phyloP scores from a whole-genome alignment of 2,888 invertebrate genomes.

The Hecatera dysodea region DNA sequence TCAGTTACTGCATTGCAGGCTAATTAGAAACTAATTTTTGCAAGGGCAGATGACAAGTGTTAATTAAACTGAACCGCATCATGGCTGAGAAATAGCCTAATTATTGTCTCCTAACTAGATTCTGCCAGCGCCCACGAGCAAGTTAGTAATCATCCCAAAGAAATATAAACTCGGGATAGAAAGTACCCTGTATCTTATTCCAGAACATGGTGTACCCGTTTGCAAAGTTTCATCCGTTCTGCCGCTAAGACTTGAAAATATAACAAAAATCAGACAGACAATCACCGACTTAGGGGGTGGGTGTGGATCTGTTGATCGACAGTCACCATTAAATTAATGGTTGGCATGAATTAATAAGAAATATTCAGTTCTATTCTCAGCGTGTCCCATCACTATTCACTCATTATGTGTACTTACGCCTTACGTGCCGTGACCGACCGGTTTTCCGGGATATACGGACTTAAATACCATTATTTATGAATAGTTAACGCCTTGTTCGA shows the following conservation, averaged over 20 bases:
- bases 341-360: background rate
- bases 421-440: constrained; percentile 47
- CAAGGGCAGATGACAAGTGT: constrained; percentile 1
- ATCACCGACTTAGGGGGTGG: background rate
- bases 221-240: too few species aligned
- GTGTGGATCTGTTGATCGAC: background rate
- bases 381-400: constrained; percentile 50
- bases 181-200: too few species aligned
- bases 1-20: background rate
- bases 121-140: background rate
- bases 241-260: too few species aligned
- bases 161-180: too few species aligned
- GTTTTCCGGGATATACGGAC: constrained; percentile 46
- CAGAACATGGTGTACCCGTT: too few species aligned
- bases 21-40: constrained; percentile 15
- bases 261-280: too few species aligned
- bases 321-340: background rate
- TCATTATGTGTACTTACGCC: constrained; percentile 31
- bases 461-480: constrained; percentile 60
- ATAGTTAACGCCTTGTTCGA: constrained; percentile 52
- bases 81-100: background rate
- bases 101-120: background rate
- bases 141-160: too few species aligned
- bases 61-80: constrained; percentile 10
- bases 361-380: constrained; percentile 7